These are phyloP conservation scores for Encarsia formosa DNA, from an alignment of 2,888 invertebrate genomes.

Conservation along the genomic window DNA sequence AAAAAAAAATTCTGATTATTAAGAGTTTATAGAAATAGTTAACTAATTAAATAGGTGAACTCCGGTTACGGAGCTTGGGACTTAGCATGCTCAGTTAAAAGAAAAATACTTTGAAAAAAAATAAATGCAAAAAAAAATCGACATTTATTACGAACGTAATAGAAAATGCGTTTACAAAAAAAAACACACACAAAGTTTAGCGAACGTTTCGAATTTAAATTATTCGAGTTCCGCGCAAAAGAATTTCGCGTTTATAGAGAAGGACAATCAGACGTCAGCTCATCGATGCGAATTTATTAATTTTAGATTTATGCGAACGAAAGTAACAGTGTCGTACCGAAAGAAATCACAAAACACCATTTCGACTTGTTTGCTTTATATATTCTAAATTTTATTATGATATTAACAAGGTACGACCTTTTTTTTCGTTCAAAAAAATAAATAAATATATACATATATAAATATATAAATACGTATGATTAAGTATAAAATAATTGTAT, in stretches of 20 bases:
- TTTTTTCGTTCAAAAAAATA: slow-evolving; percentile 14
- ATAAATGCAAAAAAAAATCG: too few species aligned
- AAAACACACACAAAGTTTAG: slow-evolving; percentile 29
- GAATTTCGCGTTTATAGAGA: slow-evolving; percentile 51
- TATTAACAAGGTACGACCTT: background rate
- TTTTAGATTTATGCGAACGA: slow-evolving; percentile 15
- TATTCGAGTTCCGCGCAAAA: slow-evolving; percentile 34
- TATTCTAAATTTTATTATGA: background rate
- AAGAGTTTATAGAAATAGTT: slow-evolving; percentile 29
- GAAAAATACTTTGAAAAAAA: slow-evolving; percentile 24
- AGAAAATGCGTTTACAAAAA: slow-evolving; percentile 31
- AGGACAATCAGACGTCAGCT: slow-evolving; percentile 49
- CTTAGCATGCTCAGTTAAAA: slow-evolving; percentile 52
- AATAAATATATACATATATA: slow-evolving; percentile 4
- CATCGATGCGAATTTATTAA: slow-evolving; percentile 36
- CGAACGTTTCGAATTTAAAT: slow-evolving; percentile 33
- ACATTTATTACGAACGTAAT: background rate
- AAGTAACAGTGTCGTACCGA: slow-evolving; percentile 1
- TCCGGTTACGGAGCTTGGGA: slow-evolving; percentile 51
- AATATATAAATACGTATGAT: too few species aligned
- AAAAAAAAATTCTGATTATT: slow-evolving; percentile 3
- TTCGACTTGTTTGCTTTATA: background rate
- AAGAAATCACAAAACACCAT: background rate
- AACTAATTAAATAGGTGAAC: slow-evolving; percentile 32
- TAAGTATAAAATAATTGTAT: slow-evolving; percentile 4